These are phyloP conservation scores for Adoxophyes honmai DNA, from an alignment of 1,140 invertebrate species.

Conservation along the genomic window DNA sequence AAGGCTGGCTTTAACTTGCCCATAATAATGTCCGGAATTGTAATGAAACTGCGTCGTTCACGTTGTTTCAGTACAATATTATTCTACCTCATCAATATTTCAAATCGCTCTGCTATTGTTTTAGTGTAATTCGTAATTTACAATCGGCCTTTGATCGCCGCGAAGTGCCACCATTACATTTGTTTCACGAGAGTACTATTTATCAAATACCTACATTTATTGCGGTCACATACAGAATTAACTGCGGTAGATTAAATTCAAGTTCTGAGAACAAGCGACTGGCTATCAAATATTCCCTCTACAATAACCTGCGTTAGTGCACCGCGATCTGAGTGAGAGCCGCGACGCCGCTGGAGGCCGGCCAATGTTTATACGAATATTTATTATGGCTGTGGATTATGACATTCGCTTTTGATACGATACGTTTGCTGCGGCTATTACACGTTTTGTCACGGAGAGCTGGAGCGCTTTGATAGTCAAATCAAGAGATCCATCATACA, in stretches of 20 bases:
- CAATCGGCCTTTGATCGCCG: slow-evolving; percentile 56
- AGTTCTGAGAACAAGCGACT: slow-evolving; percentile 52
- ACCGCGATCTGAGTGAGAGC: slow-evolving; percentile 38
- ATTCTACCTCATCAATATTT: slow-evolving; percentile 36
- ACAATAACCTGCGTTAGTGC: slow-evolving; percentile 56
- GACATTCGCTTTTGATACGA: slow-evolving; percentile 28
- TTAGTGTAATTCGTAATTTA: slow-evolving; percentile 56
- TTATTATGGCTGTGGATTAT: slow-evolving; percentile 38
- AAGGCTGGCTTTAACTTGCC: too few relatives aligned
- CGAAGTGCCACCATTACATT: slow-evolving; percentile 51
- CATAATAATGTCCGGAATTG: too few relatives aligned
- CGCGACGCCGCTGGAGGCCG: slow-evolving; percentile 50
- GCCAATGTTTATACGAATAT: slow-evolving; percentile 56
- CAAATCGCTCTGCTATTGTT: slow-evolving; percentile 49
- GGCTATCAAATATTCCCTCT: slow-evolving; percentile 73
- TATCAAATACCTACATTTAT: slow-evolving; percentile 70
- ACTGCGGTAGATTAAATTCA: slow-evolving; percentile 63
- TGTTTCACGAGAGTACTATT: slow-evolving; percentile 63
- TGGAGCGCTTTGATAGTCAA: slow-evolving; percentile 8
- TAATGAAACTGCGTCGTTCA: too few relatives aligned
- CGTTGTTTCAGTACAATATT: too few relatives aligned
- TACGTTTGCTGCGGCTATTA: slow-evolving; percentile 15
- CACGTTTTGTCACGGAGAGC: slow-evolving; percentile 4
- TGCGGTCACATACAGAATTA: slow-evolving; percentile 63
- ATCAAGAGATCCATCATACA: slow-evolving; percentile 12